These are phyloP conservation scores for Syngnathus typhle DNA, from an alignment of 2,113 vertebrate genomes.

Conservation along the genomic window DNA sequence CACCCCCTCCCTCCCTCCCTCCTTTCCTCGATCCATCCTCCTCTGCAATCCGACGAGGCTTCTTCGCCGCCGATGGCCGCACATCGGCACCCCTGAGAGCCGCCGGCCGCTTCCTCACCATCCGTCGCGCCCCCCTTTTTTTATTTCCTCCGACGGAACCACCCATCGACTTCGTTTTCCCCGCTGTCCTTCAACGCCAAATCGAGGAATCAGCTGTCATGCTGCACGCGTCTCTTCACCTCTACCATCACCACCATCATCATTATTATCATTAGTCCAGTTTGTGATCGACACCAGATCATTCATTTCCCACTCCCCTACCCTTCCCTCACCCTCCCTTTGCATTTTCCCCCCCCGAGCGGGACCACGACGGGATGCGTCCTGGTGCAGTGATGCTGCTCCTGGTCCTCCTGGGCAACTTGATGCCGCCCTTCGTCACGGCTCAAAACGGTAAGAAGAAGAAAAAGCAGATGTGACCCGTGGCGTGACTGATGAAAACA, in stretches of 20 bases:
- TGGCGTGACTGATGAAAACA: slow-evolving; percentile 19
- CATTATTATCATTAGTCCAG: slow-evolving; percentile 19
- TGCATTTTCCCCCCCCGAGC: background rate
- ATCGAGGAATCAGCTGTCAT: slow-evolving; percentile 46
- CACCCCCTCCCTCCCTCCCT: slow-evolving; percentile 47
- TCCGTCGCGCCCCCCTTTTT: slow-evolving; percentile 1
- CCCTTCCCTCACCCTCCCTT: slow-evolving; percentile 33
- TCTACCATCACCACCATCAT: slow-evolving; percentile 4
- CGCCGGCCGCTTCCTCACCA: slow-evolving; percentile 41
- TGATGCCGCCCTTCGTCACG: slow-evolving; percentile 60
- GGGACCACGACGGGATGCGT: slow-evolving; percentile 53
- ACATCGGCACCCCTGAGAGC: slow-evolving; percentile 63
- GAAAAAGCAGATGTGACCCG: slow-evolving; percentile 23
- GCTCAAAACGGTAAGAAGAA: slow-evolving; percentile 72
- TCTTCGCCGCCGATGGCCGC: slow-evolving; percentile 55
- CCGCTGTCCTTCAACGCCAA: background rate
- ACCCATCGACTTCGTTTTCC: slow-evolving; percentile 12
- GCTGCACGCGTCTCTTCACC: slow-evolving; percentile 51
- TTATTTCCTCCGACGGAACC: slow-evolving; percentile 1
- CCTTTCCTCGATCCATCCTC: slow-evolving; percentile 24
- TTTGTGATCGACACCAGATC: slow-evolving; percentile 55
- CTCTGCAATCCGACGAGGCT: slow-evolving; percentile 59
- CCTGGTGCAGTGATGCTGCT: slow-evolving; percentile 60
- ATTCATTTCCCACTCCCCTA: slow-evolving; percentile 50
- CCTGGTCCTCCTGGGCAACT: slow-evolving; percentile 60